These are phyloP conservation scores for Chrysocyon brachyurus DNA, from an alignment of 2,797 vertebrate genomes.

Conservation along the genomic window DNA sequence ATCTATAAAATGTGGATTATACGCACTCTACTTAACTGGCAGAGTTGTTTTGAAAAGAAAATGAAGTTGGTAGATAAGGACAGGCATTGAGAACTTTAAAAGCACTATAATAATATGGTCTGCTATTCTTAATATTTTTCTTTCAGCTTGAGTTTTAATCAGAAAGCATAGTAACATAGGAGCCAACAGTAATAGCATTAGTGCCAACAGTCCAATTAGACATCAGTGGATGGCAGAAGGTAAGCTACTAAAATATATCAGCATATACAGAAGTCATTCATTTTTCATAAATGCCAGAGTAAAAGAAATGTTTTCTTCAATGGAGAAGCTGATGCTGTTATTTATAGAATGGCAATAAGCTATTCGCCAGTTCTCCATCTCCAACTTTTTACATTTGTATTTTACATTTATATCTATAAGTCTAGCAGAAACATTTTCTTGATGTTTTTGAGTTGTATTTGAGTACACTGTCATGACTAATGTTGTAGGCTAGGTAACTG, in stretches of 20 bases:
- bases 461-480: not conserved
- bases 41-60: slow-evolving; percentile 9
- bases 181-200: slow-evolving; percentile 20
- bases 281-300: slow-evolving; percentile 79
- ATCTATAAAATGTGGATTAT: not conserved
- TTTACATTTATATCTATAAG: slow-evolving; percentile 44
- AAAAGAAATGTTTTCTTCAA: slow-evolving; percentile 55
- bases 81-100: slow-evolving; percentile 48
- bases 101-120: slow-evolving; percentile 17
- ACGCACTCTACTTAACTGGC: not conserved
- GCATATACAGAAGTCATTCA: slow-evolving; percentile 67
- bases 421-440: slow-evolving; percentile 26
- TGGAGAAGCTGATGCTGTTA: slow-evolving; percentile 63
- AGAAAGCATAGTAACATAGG: slow-evolving; percentile 2
- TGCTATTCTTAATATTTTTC: slow-evolving; percentile 30
- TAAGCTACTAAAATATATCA: slow-evolving; percentile 60
- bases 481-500: not conserved
- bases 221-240: slow-evolving; percentile 35
- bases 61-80: not conserved
- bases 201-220: slow-evolving; percentile 62
- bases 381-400: slow-evolving; percentile 49
- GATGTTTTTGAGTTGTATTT: slow-evolving; percentile 36
- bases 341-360: slow-evolving; percentile 69
- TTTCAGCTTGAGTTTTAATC: slow-evolving; percentile 30
- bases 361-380: slow-evolving; percentile 59